Evolutionary conservation across 2,888 invertebrate genomes (phyloP).

Genomic region (Iphiclides podalirius): DNA sequence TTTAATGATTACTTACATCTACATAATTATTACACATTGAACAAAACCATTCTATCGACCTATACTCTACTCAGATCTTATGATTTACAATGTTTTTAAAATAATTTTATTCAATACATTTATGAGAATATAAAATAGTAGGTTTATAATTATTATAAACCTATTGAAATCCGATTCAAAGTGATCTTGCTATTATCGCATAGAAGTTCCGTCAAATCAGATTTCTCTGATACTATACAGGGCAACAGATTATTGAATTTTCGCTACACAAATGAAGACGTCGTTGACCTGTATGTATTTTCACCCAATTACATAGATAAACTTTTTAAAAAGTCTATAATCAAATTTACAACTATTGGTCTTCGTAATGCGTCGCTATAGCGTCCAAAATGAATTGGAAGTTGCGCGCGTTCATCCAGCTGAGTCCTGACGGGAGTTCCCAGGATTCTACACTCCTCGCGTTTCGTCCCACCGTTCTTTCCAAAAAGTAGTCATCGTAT

Average conservation of each 20-base stretch:
- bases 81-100: too few relatives aligned
- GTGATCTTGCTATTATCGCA: conserved; percentile 35
- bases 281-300: conserved; percentile 43
- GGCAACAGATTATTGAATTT: too few relatives aligned
- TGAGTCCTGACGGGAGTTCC: conserved; percentile 62
- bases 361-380: conserved; percentile 58
- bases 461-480: conserved; percentile 81
- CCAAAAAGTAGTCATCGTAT: conserved; percentile 87
- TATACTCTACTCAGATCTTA: too few relatives aligned
- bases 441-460: conserved; percentile 59
- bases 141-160: too few relatives aligned
- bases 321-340: conserved; percentile 20
- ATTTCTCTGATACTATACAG: conserved; percentile 34
- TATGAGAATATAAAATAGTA: too few relatives aligned
- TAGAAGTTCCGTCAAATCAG: conserved; percentile 49
- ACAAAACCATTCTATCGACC: too few relatives aligned
- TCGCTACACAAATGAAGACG: conserved; percentile 16
- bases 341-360: conserved; percentile 37
- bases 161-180: conserved; percentile 44
- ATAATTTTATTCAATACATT: too few relatives aligned
- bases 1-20: background rate
- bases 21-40: background rate
- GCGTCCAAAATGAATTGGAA: conserved; percentile 85
- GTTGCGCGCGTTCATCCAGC: conserved; percentile 81
- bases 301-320: too few relatives aligned